These are phyloP conservation scores for Parambassis ranga DNA, from an alignment of 2,797 vertebrate genomes.

Conservation along the genomic window DNA sequence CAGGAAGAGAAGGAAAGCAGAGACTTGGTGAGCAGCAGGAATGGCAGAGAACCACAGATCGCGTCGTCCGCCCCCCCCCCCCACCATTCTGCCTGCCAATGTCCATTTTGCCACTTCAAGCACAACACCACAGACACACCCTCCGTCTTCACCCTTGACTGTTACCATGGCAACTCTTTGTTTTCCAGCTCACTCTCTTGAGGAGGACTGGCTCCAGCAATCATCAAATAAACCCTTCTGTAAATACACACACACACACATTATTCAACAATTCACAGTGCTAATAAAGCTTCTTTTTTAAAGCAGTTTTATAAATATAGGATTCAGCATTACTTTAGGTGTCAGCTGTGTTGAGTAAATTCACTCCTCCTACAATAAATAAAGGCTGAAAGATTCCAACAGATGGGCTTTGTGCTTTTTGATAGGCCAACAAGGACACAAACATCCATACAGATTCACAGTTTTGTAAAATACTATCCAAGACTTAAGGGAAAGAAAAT, in stretches of 20 bases:
- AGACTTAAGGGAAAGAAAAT: not conserved
- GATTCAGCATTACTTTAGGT: not conserved
- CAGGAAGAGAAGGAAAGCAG: slow-evolving; percentile 45
- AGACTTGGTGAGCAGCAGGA: slow-evolving; percentile 48
- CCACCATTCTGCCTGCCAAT: slow-evolving; percentile 51
- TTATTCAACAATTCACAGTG: slow-evolving; percentile 24
- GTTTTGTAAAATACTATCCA: not conserved
- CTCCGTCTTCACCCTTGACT: slow-evolving; percentile 70
- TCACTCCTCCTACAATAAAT: not conserved
- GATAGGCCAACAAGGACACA: not conserved
- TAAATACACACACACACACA: slow-evolving; percentile 28
- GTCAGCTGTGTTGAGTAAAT: slow-evolving; percentile 3
- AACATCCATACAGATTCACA: not conserved
- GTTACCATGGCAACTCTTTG: slow-evolving; percentile 77
- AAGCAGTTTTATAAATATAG: not conserved
- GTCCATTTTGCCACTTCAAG: slow-evolving; percentile 59
- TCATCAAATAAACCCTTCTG: slow-evolving; percentile 36
- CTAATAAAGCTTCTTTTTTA: not conserved
- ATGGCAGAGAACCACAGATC: slow-evolving; percentile 54
- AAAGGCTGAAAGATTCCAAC: slow-evolving; percentile 1
- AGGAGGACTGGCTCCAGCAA: slow-evolving; percentile 44
- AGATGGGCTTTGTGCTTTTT: slow-evolving; percentile 10
- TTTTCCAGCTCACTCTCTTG: slow-evolving; percentile 58
- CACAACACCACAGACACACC: slow-evolving; percentile 61
- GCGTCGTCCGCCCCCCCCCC: slow-evolving; percentile 29